These are phyloP conservation scores for Trididemnum miniatum DNA, from an alignment of 23 tunicate species.

Conservation along the genomic window DNA sequence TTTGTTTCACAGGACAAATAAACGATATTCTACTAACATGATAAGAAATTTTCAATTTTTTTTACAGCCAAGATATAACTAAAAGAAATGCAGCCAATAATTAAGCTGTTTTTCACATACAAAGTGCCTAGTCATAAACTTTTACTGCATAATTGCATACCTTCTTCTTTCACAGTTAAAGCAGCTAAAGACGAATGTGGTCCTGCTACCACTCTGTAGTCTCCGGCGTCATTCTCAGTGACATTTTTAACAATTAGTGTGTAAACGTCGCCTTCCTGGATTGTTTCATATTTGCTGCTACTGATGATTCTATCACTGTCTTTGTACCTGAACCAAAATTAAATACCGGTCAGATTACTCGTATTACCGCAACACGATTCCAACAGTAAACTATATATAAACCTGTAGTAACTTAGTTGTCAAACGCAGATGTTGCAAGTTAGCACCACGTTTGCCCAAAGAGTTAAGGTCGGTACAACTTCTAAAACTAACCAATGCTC, in stretches of 20 bases:
- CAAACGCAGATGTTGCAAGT: too few species aligned
- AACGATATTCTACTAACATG: too few species aligned
- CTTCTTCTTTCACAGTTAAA: conserved; percentile 36
- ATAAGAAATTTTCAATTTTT: neutral
- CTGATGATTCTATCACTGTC: conserved; percentile 59
- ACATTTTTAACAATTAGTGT: conserved; percentile 57
- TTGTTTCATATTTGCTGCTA: conserved; percentile 67
- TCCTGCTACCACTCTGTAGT: conserved; percentile 79
- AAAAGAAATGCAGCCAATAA: neutral
- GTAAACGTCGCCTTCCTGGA: conserved; percentile 68
- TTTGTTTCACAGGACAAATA: too few species aligned
- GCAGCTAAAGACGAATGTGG: conserved; percentile 62
- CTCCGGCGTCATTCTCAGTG: conserved; percentile 67
- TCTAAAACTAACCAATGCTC: too few species aligned
- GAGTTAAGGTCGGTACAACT: too few species aligned
- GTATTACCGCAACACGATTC: too few species aligned
- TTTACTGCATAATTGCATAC: neutral
- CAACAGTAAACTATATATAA: too few species aligned
- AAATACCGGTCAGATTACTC: too few species aligned
- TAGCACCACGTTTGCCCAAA: too few species aligned
- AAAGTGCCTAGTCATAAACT: neutral
- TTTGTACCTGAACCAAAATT: conserved; percentile 58
- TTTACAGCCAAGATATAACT: neutral
- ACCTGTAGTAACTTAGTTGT: too few species aligned
- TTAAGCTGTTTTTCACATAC: neutral